A percentile compares a stretch with the other conserved stretches of the same genome.
These are phyloP conservation scores for Adrianichthys oophorus DNA, from an alignment of 2,797 vertebrate genomes.

Conservation along the genomic window DNA sequence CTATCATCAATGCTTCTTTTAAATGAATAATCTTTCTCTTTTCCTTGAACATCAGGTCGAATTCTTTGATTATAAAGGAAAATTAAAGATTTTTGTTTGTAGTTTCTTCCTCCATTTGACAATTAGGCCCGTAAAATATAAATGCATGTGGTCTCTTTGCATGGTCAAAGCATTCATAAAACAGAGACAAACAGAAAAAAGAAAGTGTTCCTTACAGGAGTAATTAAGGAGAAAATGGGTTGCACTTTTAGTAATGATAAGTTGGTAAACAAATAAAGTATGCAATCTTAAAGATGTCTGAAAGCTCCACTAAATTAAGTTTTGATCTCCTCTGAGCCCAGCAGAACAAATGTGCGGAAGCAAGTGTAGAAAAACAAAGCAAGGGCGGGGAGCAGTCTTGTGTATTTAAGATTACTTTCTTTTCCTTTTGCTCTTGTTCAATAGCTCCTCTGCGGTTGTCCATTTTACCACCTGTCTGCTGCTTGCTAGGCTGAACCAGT, in stretches of 20 bases:
- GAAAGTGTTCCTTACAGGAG: neutral
- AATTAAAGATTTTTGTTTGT: neutral
- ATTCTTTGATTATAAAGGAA: conserved; percentile 1
- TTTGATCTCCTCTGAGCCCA: conserved; percentile 37
- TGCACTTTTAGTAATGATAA: conserved; percentile 9
- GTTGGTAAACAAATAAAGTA: conserved; percentile 40
- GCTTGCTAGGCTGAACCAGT: neutral
- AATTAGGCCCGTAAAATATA: neutral
- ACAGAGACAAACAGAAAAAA: neutral
- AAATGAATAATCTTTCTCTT: too few species aligned
- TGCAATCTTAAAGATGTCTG: conserved; percentile 30
- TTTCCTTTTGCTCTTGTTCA: conserved; percentile 3
- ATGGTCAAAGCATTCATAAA: neutral
- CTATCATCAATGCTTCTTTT: neutral
- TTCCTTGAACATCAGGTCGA: too few species aligned
- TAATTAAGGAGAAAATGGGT: conserved; percentile 13
- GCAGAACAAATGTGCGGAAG: conserved; percentile 24
- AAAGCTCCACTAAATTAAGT: conserved; percentile 52
- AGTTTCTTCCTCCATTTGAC: neutral
- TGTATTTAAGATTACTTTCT: conserved; percentile 20
- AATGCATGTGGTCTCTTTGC: too few species aligned
- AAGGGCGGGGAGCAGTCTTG: neutral
- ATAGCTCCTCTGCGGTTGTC: conserved; percentile 4
- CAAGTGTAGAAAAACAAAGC: conserved; percentile 6
- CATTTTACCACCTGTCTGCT: conserved; percentile 27